Evolutionary conservation across 2,888 invertebrate genomes (phyloP).

Genomic region (Meiosimyza platycephala): DNA sequence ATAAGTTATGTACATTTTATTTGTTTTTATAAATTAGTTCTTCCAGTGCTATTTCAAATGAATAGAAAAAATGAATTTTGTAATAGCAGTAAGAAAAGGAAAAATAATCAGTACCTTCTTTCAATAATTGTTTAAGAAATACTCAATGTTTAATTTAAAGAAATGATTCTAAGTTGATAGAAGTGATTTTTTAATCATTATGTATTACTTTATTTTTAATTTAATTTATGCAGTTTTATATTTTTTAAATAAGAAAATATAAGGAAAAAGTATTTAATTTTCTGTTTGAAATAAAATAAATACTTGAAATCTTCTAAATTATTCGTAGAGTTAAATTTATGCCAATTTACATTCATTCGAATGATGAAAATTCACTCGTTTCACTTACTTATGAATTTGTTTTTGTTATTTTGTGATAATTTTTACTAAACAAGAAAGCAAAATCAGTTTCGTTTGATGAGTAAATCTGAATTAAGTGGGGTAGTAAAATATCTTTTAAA

Average conservation of each 20-base stretch:
- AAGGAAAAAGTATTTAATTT: too few species aligned
- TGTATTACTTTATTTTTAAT: too few species aligned
- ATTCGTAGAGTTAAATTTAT: neutral
- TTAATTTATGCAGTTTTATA: too few species aligned
- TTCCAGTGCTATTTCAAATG: conserved; percentile 21
- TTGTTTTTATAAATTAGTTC: conserved; percentile 21
- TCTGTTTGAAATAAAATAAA: too few species aligned
- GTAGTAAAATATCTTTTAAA: too few species aligned
- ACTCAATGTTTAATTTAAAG: neutral
- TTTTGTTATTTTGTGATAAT: neutral
- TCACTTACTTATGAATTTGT: neutral
- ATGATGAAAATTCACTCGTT: neutral
- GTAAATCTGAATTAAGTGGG: too few species aligned
- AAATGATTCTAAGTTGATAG: too few species aligned
- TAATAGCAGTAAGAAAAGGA: neutral
- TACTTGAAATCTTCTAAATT: too few species aligned
- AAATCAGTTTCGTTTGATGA: neutral
- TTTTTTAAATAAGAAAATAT: too few species aligned
- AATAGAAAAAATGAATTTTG: neutral
- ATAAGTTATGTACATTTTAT: conserved; percentile 12
- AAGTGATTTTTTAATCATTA: too few species aligned
- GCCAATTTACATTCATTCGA: neutral
- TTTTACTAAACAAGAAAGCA: neutral
- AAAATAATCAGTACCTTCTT: conserved; percentile 21
- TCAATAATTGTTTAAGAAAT: neutral